Evolutionary conservation across 2,888 invertebrate species (phyloP).

Genomic region (Agonopterix arenella): DNA sequence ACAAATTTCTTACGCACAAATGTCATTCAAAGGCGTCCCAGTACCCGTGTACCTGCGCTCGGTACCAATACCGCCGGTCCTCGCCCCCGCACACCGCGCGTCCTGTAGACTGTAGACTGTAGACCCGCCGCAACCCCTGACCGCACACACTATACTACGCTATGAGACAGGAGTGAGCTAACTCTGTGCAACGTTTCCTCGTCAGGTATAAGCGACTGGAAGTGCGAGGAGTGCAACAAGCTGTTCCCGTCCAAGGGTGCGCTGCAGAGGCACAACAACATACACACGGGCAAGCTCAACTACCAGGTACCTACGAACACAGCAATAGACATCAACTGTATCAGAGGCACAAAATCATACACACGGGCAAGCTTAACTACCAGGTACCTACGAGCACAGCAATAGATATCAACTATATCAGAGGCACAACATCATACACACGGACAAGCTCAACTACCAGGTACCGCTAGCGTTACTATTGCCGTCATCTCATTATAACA

Average conservation of each 20-base stretch:
- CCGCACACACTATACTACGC: no score
- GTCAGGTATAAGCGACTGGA: constrained; percentile 76
- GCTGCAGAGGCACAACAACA: constrained; percentile 76
- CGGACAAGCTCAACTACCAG: constrained; percentile 75
- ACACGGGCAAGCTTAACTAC: constrained; percentile 78
- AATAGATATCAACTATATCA: no score
- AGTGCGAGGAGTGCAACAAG: constrained; percentile 77
- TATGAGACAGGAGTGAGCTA: neutral
- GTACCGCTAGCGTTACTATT: no score
- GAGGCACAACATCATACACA: constrained; percentile 79
- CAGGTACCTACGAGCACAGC: constrained; percentile 50
- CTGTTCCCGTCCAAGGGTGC: constrained; percentile 79
- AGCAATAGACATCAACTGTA: no score
- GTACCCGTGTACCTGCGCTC: no score
- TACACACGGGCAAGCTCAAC: constrained; percentile 78
- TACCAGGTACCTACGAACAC: constrained; percentile 62
- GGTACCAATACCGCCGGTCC: no score
- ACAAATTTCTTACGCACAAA: no score
- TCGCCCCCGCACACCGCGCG: no score
- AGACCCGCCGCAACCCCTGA: no score
- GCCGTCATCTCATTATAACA: no score
- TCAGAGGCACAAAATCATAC: constrained; percentile 79
- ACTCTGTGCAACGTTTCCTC: neutral
- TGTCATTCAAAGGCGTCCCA: no score
- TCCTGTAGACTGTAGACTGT: no score